Evolutionary conservation across 2,888 invertebrate species (phyloP).

Genomic region (Agonopterix alstromeriana): DNA sequence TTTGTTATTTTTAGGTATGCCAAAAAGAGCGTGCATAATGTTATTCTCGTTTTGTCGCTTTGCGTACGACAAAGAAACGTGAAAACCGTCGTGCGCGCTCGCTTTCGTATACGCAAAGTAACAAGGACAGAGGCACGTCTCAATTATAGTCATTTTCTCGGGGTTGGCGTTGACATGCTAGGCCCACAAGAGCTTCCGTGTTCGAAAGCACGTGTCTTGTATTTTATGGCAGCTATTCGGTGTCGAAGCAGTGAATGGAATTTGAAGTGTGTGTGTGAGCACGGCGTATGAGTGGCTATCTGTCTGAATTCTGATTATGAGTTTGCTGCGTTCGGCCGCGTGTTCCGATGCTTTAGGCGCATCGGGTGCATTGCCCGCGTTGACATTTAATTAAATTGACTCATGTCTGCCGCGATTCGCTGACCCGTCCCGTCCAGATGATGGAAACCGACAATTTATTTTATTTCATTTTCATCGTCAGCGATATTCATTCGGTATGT

Average conservation of each 20-base stretch:
- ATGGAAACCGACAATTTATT: conserved; percentile 21
- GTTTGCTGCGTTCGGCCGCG: conserved; percentile 32
- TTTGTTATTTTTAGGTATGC: too few species aligned
- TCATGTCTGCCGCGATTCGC: conserved; percentile 37
- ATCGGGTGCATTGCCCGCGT: conserved; percentile 46
- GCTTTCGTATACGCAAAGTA: too few species aligned
- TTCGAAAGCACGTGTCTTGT: conserved; percentile 17
- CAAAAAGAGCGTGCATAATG: too few species aligned
- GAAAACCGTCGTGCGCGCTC: too few species aligned
- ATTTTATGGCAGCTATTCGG: conserved; percentile 11
- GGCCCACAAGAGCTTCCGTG: conserved; percentile 6
- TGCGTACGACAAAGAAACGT: too few species aligned
- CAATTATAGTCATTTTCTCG: neutral
- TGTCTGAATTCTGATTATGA: conserved; percentile 40
- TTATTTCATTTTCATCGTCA: conserved; percentile 14
- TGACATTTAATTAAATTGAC: conserved; percentile 67
- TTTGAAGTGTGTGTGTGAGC: conserved; percentile 15
- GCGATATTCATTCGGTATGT: neutral
- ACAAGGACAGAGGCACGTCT: too few species aligned
- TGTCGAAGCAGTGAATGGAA: conserved; percentile 17
- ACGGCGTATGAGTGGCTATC: conserved; percentile 21
- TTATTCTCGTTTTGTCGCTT: too few species aligned
- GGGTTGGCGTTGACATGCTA: conserved; percentile 1
- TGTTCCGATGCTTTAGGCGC: conserved; percentile 20
- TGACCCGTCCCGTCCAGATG: conserved; percentile 31